Conservation (phyloP, 2,888 invertebrate species). For the Eupithecia exiguata region DNA sequence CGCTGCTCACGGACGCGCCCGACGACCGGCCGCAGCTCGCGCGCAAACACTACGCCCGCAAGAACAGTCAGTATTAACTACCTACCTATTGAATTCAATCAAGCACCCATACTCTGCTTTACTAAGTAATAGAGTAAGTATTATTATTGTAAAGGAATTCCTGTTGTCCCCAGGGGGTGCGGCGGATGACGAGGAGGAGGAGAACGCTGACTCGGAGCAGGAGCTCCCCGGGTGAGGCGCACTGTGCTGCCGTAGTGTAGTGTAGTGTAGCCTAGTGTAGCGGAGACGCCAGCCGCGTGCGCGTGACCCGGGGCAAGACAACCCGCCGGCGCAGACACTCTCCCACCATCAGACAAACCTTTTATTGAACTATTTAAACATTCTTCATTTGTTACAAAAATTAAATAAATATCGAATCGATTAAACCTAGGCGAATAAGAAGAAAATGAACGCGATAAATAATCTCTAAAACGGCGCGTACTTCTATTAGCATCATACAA, state of each 20-base stretch:
- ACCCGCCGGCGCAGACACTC: not conserved
- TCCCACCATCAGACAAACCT: not conserved
- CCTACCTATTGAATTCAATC: not conserved
- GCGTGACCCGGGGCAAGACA: not conserved
- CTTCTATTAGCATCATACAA: too few relatives aligned
- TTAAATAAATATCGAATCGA: too few relatives aligned
- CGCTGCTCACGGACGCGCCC: conserved; percentile 92
- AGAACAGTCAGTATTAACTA: not conserved
- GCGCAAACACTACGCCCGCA: conserved; percentile 76
- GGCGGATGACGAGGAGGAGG: conserved; percentile 85
- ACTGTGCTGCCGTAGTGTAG: not conserved
- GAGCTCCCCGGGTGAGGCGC: conserved; percentile 64
- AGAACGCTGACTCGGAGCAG: conserved; percentile 84
- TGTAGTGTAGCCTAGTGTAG: not conserved
- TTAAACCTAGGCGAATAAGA: too few relatives aligned
- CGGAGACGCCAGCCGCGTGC: not conserved
- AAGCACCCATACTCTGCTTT: not conserved
- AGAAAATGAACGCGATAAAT: too few relatives aligned
- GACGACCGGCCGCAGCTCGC: conserved; percentile 88
- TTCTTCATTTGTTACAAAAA: too few relatives aligned
- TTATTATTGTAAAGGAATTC: not conserved
- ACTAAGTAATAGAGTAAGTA: not conserved
- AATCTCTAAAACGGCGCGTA: too few relatives aligned
- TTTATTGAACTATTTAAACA: too few relatives aligned
- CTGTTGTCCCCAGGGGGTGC: conserved; percentile 57